Percentiles rank a stretch among this genome's conserved stretches.
Conservation (phyloP, 1,140 invertebrate genomes). For the Kradibia gibbosae region DNA sequence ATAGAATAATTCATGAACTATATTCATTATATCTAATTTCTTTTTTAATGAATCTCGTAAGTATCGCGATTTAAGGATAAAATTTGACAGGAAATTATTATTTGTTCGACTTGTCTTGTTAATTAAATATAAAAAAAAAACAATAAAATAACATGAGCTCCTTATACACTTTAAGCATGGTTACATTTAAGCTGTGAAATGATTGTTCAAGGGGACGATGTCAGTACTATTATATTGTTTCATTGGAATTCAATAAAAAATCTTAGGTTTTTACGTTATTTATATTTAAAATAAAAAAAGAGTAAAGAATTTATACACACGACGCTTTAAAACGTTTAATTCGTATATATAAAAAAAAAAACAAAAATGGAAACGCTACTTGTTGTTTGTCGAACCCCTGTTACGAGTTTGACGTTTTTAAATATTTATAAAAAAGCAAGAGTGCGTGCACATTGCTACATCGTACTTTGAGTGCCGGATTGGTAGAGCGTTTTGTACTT, state of each 20-base stretch:
- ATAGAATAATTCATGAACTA: background rate
- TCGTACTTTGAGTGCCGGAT: conserved; percentile 20
- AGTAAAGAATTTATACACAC: conserved; percentile 40
- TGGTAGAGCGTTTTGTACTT: conserved; percentile 29
- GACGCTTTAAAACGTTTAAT: conserved; percentile 48
- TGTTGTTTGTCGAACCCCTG: conserved; percentile 46
- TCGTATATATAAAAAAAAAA: conserved; percentile 20
- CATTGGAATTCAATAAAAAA: conserved; percentile 21
- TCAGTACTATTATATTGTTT: conserved; percentile 39
- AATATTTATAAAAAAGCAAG: conserved; percentile 45
- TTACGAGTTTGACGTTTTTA: conserved; percentile 46
- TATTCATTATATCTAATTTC: conserved; percentile 12
- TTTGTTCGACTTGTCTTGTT: conserved; percentile 11
- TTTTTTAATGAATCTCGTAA: conserved; percentile 30
- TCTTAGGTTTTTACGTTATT: conserved; percentile 46
- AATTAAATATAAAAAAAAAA: conserved; percentile 2
- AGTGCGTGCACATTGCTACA: conserved; percentile 19
- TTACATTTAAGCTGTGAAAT: conserved; percentile 41
- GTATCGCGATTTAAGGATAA: conserved; percentile 31
- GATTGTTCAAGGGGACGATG: conserved; percentile 32
- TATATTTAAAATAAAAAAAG: conserved; percentile 30
- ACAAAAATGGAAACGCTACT: conserved; percentile 18
- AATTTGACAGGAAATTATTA: conserved; percentile 15
- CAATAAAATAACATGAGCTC: conserved; percentile 21
- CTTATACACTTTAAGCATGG: conserved; percentile 33